These are phyloP conservation scores for Ephestia elutella DNA, from an alignment of 1,140 invertebrate genomes.

Conservation along the genomic window DNA sequence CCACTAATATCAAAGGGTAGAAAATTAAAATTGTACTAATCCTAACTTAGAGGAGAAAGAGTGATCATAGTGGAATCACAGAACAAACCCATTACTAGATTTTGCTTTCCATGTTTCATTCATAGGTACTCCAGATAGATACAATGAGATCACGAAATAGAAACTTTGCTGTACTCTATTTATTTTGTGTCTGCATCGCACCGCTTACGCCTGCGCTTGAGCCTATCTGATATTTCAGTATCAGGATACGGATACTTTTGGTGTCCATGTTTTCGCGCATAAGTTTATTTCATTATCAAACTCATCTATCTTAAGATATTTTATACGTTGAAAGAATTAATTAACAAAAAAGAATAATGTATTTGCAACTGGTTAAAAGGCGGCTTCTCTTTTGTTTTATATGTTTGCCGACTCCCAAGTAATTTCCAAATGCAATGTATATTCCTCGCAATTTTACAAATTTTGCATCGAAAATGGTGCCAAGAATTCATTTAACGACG, in stretches of 20 bases:
- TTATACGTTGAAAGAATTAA: background rate
- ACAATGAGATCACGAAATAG: no score
- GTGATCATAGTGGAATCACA: no score
- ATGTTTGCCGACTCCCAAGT: background rate
- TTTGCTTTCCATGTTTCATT: no score
- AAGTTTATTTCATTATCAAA: background rate
- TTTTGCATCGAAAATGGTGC: background rate
- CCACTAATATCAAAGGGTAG: no score
- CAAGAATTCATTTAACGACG: slow-evolving; percentile 2
- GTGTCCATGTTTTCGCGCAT: background rate
- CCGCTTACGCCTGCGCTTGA: background rate
- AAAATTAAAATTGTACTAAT: no score
- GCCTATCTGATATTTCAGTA: slow-evolving; percentile 7
- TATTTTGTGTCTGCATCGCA: slow-evolving; percentile 5
- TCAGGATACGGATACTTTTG: background rate
- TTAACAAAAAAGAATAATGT: background rate
- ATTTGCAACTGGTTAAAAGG: background rate
- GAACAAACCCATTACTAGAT: no score
- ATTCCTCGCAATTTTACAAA: slow-evolving; percentile 2
- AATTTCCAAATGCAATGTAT: background rate
- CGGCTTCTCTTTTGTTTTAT: slow-evolving; percentile 1
- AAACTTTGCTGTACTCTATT: background rate
- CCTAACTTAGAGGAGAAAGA: no score
- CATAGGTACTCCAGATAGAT: no score
- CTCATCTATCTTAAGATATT: slow-evolving; percentile 1